A percentile compares a stretch with the other conserved stretches of the same genome.
These are phyloP conservation scores for Diachasmimorpha longicaudata DNA, from an alignment of 1,140 invertebrate genomes.

Conservation along the genomic window DNA sequence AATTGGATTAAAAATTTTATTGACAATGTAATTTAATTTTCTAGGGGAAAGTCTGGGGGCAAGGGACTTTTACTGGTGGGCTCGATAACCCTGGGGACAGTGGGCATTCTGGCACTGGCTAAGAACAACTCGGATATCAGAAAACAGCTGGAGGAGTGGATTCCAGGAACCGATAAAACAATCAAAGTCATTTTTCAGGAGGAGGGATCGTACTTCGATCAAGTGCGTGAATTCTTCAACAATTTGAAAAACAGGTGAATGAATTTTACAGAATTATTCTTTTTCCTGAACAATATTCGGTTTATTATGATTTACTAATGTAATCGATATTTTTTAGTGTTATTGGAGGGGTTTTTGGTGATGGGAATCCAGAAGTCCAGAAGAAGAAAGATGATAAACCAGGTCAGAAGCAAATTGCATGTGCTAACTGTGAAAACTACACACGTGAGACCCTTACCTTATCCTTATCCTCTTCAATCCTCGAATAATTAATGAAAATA, in stretches of 20 bases:
- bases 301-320: neutral
- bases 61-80: constrained; percentile 62
- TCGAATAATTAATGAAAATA: neutral
- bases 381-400: constrained; percentile 33
- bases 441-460: constrained; percentile 44
- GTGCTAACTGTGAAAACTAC: constrained; percentile 44
- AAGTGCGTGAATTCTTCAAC: constrained; percentile 45
- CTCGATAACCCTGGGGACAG: constrained; percentile 64
- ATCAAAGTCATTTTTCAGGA: constrained; percentile 74
- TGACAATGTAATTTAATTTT: neutral
- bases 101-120: constrained; percentile 64
- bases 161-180: constrained; percentile 71
- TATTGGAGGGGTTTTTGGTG: constrained; percentile 21
- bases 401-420: constrained; percentile 45
- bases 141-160: constrained; percentile 69
- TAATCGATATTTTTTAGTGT: constrained; percentile 1
- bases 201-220: constrained; percentile 65
- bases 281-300: neutral
- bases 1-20: neutral
- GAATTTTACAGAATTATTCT: neutral
- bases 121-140: constrained; percentile 75
- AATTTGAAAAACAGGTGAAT: constrained; percentile 46
- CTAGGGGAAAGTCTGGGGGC: constrained; percentile 40
- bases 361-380: neutral
- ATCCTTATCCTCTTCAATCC: constrained; percentile 14